Percentiles rank a stretch among this genome's conserved stretches.
These are phyloP conservation scores for Brevimyrus niger DNA, from an alignment of 2,113 vertebrate genomes.

Conservation along the genomic window DNA sequence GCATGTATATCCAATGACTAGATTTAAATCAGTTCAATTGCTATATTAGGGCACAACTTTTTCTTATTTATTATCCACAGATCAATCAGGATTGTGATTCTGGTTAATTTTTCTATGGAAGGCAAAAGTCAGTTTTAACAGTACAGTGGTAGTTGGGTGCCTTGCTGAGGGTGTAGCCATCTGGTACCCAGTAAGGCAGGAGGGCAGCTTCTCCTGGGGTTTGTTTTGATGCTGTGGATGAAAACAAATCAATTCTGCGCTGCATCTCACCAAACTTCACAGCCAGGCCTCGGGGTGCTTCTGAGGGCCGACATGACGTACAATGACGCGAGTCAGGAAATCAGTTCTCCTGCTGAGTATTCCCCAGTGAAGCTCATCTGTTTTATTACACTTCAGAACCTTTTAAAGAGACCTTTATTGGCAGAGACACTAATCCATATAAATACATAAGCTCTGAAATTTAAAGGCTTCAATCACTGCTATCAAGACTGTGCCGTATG, in stretches of 20 bases:
- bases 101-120: neutral
- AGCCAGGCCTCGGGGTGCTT: neutral
- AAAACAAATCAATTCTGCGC: constrained; percentile 9
- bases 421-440: neutral
- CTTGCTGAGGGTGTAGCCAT: neutral
- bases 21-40: neutral
- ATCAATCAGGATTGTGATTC: neutral
- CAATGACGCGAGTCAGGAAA: neutral
- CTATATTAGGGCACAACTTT: neutral
- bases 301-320: neutral
- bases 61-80: neutral
- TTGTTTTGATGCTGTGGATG: neutral
- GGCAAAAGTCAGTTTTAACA: neutral
- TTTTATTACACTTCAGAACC: neutral
- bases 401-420: neutral
- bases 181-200: neutral
- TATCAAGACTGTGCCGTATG: neutral
- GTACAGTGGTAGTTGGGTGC: neutral
- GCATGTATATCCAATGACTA: neutral
- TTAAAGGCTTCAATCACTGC: neutral
- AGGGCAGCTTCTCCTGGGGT: neutral
- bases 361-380: neutral
- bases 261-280: neutral
- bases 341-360: neutral
- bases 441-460: neutral